Evolutionary conservation across 2,888 invertebrate species (phyloP), one percentile per base, ranked within the genome.

Genomic region (Gonocerus acuteangulatus): DNA sequence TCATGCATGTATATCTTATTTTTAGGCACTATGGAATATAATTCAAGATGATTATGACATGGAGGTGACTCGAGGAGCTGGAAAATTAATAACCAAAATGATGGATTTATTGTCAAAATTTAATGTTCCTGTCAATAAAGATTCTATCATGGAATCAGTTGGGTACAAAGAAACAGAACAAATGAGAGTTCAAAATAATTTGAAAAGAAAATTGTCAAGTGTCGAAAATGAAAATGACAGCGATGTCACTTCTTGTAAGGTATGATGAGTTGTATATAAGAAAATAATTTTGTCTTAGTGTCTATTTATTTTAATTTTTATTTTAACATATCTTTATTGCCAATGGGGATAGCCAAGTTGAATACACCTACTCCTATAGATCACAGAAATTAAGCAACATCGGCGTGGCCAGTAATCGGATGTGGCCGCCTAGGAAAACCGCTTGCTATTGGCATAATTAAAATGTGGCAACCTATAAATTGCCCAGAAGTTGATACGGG

Each of bases 1-100:
- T 34, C 9, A 11, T 34, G 9, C n/a, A 34, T 34, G 9, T 11
- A 11, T 34, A 34, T 9, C n/a, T 11, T 19, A 13, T 27, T 27
- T 27, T 27, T 27, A 27, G 27, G 27, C 27, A 6, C 27, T 27
- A 27, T 74, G 87, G 1, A 78, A 79, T 54, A 78, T 86, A 1
- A 72, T 89, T 3, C 76, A 82, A 45, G 82, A 85, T 52, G 85
- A 87, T 63, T 82, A 82, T 59, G 87, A 89, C 72, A 75, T 85
- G 0, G 84, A 84, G 69, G 87, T 89, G 0, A 79, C 85, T 63
- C 84, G 82, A 66, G 74, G 76, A 1, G 80, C 86, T 0, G 77
- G 82, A 1, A 69, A 72, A 16, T 77, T 85, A 36, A 77, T 83
- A 2, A 73, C 72, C 18, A 77, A 78, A 48, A 70, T 85, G 9